Evolutionary conservation across 2,113 vertebrate genomes (phyloP), one percentile per base, ranked within the genome.

Genomic region (Baryphthengus martii): DNA sequence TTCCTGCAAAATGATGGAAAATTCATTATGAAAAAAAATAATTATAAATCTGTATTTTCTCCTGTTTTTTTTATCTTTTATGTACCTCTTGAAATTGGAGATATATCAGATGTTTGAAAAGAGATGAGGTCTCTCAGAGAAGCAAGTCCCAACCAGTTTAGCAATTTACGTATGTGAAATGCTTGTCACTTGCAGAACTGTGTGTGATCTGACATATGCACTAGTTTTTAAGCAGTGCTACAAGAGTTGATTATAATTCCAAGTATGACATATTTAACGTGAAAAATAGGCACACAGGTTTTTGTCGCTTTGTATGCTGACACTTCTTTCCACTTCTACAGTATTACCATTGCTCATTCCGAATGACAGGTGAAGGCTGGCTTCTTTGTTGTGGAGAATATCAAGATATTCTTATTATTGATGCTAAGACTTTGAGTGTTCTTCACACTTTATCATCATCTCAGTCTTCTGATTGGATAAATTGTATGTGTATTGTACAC

Each of bases 301-400:
- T 56, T 20, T 73, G 18, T 74, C 59, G 66, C 23, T 89, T 3
- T 61, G 8, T 70, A 4, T 83, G 71, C 65, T 96, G 63, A 97
- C 40, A 73, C 23, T 91, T 74, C 56, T 89, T 92, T 95, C 55
- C 13, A 5, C 66, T 85, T 93, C 49, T 47, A 13, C 81, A 98
- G 98, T 98, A 98, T 89, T 98, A 98, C 95, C 97, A 98, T 93
- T 98, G 98, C 93, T 97, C 98, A 5, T 98, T 96, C 95, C 97
- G 98, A 92, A 98, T 98, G 98, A 97, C 96, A 14, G 98, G 98
- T 26, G 98, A 98, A 77, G 98, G 98, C 77, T 98, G 98, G 98
- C 97, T 98, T 49, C 97, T 98, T 24, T 98, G 98, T 63, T 98
- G 98, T 95, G 98, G 98, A 73, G 97, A 98, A 42, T 98, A 98